A percentile compares a stretch with the other conserved stretches of the same genome.
Evolutionary conservation across 2,113 vertebrate genomes (phyloP).

Genomic region (Cottus gobio): DNA sequence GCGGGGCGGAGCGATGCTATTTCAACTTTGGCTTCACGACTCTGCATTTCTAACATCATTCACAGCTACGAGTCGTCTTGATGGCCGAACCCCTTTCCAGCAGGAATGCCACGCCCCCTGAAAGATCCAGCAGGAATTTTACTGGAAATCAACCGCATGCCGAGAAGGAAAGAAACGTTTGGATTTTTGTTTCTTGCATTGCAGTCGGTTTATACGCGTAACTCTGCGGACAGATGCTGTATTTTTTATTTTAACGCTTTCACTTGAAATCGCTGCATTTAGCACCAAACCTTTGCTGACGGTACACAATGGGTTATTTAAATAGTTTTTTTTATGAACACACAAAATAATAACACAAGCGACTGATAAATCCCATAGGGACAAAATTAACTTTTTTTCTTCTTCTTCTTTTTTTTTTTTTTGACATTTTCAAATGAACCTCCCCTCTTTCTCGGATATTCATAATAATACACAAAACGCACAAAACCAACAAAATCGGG

Average conservation of each 20-base stretch:
- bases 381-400: conserved; percentile 84
- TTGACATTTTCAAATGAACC: conserved; percentile 60
- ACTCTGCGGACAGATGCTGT: conserved; percentile 39
- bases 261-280: conserved; percentile 67
- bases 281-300: conserved; percentile 78
- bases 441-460: conserved; percentile 73
- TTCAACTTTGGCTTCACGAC: conserved; percentile 79
- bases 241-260: conserved; percentile 28
- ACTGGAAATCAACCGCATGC: conserved; percentile 54
- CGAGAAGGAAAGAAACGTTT: conserved; percentile 53
- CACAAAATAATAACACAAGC: conserved; percentile 63
- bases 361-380: conserved; percentile 89
- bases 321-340: conserved; percentile 72
- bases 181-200: conserved; percentile 62
- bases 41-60: conserved; percentile 76
- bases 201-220: conserved; percentile 54
- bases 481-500: conserved; percentile 63
- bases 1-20: conserved; percentile 22
- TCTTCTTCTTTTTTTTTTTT: conserved; percentile 11
- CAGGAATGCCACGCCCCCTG: conserved; percentile 54
- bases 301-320: conserved; percentile 76
- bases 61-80: conserved; percentile 71
- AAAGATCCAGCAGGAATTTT: conserved; percentile 63
- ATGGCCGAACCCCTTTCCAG: conserved; percentile 69
- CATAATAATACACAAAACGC: conserved; percentile 77